Percentiles rank a stretch among this genome's conserved stretches.
phyloP scores from a whole-genome alignment of 2,797 vertebrate genomes.

The Hippoglossus hippoglossus region DNA sequence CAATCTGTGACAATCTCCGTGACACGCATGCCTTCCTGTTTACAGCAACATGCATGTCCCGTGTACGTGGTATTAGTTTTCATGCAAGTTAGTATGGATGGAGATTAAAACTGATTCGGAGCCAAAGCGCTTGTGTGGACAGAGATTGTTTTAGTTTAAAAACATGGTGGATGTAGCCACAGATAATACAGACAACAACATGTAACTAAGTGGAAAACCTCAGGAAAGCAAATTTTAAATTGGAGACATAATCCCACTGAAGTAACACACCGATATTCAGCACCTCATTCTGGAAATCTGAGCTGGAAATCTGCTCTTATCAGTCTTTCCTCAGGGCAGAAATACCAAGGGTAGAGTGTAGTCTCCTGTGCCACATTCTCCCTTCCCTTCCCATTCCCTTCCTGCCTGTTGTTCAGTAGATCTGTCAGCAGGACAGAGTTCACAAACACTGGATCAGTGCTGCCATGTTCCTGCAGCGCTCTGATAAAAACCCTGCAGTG shows the following conservation, averaged over 20 bases:
- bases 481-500: conserved; percentile 52
- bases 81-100: too few relatives aligned
- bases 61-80: too few relatives aligned
- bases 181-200: not conserved
- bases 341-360: conserved; percentile 32
- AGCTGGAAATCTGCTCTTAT: conserved; percentile 39
- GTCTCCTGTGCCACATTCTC: conserved; percentile 17
- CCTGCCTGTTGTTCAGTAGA: conserved; percentile 53
- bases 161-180: not conserved
- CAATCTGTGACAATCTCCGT: too few relatives aligned
- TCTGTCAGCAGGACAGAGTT: conserved; percentile 69
- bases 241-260: not conserved
- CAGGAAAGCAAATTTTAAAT: not conserved
- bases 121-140: too few relatives aligned
- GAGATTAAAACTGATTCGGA: too few relatives aligned
- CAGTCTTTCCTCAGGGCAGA: conserved; percentile 46
- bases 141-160: too few relatives aligned
- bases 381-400: conserved; percentile 30
- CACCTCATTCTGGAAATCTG: conserved; percentile 3
- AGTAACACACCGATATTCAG: conserved; percentile 1
- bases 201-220: not conserved
- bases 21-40: too few relatives aligned
- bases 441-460: conserved; percentile 59
- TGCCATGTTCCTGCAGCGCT: conserved; percentile 43
- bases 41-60: too few relatives aligned